Conservation (phyloP, 2,113 vertebrate genomes). For the Blennius ocellaris region DNA sequence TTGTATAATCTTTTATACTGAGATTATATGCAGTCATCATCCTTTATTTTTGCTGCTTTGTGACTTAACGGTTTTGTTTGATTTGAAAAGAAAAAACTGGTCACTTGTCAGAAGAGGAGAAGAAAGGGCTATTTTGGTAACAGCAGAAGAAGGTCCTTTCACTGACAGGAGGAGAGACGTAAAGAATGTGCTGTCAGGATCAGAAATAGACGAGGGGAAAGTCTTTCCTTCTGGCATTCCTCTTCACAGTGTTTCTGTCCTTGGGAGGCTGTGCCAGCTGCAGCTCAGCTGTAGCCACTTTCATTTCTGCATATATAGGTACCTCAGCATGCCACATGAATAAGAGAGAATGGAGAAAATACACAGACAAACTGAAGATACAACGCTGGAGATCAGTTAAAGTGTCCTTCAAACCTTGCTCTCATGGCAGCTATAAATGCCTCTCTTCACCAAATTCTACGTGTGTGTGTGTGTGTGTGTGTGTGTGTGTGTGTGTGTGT, state of each 20-base stretch:
- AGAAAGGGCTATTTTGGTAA: constrained; percentile 61
- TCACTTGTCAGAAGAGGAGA: constrained; percentile 36
- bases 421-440: constrained; percentile 3
- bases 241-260: constrained; percentile 13
- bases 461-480: no score
- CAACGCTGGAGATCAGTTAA: constrained; percentile 33
- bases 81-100: constrained; percentile 55
- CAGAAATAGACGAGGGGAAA: constrained; percentile 64
- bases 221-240: constrained; percentile 51
- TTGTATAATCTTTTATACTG: constrained; percentile 57
- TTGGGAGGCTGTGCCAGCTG: constrained; percentile 34
- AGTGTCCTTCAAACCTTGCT: constrained; percentile 30
- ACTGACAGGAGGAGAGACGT: constrained; percentile 35
- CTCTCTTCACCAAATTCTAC: constrained; percentile 9
- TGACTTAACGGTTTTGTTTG: constrained; percentile 51
- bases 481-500: no score
- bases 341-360: not conserved
- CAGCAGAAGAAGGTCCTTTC: constrained; percentile 52
- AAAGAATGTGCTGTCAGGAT: constrained; percentile 59
- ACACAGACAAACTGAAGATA: not conserved
- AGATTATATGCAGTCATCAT: constrained; percentile 41
- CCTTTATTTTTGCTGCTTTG: constrained; percentile 43
- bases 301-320: constrained; percentile 20
- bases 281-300: constrained; percentile 36
- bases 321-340: constrained; percentile 6